Evolutionary conservation across 2,797 vertebrate species (phyloP).

Genomic region (Schizopygopsis malacanthus): DNA sequence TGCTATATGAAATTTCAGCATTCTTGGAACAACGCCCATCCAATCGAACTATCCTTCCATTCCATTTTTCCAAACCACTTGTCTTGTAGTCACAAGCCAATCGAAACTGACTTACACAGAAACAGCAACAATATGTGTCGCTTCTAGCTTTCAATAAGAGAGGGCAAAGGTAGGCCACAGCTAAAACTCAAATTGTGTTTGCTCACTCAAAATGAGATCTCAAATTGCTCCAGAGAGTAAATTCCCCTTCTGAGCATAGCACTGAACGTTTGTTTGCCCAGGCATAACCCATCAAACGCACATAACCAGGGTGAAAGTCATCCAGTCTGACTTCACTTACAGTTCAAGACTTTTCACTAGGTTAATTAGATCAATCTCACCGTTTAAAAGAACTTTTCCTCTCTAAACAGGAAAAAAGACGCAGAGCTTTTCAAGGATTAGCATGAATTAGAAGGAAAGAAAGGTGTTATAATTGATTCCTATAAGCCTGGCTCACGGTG

Average conservation of each 20-base stretch:
- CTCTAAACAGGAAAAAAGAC: neutral
- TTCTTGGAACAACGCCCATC: neutral
- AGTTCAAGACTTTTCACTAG: neutral
- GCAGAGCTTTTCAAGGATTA: constrained; percentile 16
- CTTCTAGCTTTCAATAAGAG: constrained; percentile 4
- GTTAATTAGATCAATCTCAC: constrained; percentile 1
- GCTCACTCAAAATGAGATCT: constrained; percentile 9
- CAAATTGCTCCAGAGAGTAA: constrained; percentile 7
- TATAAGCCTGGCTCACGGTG: constrained; percentile 39
- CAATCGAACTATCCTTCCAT: neutral
- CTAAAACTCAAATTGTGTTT: constrained; percentile 21
- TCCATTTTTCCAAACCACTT: constrained; percentile 4
- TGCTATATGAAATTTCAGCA: neutral
- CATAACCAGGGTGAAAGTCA: neutral
- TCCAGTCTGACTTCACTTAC: neutral
- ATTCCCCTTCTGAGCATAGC: constrained; percentile 1
- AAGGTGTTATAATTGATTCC: constrained; percentile 44
- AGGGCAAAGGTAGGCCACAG: neutral
- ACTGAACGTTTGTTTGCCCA: neutral
- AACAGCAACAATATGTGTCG: neutral
- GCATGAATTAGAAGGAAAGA: constrained; percentile 37
- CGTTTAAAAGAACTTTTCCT: neutral
- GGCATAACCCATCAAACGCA: neutral
- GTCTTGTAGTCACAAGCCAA: neutral
- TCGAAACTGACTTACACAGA: neutral